Percentiles rank a stretch among this genome's conserved stretches.
phyloP scores from a whole-genome alignment of 92 coral and sea anemone species.

The Porites lobata region DNA sequence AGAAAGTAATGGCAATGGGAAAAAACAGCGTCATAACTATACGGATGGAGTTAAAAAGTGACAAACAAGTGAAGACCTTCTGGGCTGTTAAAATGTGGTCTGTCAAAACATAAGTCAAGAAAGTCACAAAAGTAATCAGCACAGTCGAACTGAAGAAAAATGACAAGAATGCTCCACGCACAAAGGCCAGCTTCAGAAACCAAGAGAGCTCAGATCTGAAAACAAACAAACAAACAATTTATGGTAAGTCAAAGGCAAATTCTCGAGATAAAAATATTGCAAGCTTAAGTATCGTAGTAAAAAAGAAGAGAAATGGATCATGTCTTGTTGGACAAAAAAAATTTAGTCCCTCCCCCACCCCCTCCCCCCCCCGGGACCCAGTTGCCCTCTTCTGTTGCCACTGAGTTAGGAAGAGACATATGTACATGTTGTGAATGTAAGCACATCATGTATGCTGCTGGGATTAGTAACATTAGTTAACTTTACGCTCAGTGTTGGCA shows the following conservation, averaged over 20 bases:
- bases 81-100: slow-evolving; percentile 82
- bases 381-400: too few species aligned
- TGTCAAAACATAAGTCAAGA: slow-evolving; percentile 77
- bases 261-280: too few species aligned
- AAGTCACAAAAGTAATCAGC: slow-evolving; percentile 75
- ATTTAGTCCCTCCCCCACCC: too few species aligned
- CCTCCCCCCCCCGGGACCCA: too few species aligned
- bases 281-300: too few species aligned
- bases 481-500: too few species aligned
- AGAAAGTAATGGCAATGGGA: slow-evolving; percentile 81
- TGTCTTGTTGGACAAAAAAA: too few species aligned
- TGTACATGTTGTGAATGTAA: too few species aligned
- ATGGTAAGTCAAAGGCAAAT: neutral
- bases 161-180: slow-evolving; percentile 77
- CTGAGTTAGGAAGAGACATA: too few species aligned
- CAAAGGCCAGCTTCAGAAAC: slow-evolving; percentile 65
- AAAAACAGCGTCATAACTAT: slow-evolving; percentile 79
- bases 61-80: slow-evolving; percentile 86
- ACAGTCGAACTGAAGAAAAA: slow-evolving; percentile 89
- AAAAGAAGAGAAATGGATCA: too few species aligned
- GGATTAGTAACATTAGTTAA: too few species aligned
- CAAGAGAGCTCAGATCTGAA: slow-evolving; percentile 80
- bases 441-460: too few species aligned
- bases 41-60: slow-evolving; percentile 84
- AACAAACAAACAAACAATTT: neutral